Evolutionary conservation across 2,797 vertebrate species (phyloP), one percentile per base, ranked within the genome.

Genomic region (Spinibarbus caldwelli): DNA sequence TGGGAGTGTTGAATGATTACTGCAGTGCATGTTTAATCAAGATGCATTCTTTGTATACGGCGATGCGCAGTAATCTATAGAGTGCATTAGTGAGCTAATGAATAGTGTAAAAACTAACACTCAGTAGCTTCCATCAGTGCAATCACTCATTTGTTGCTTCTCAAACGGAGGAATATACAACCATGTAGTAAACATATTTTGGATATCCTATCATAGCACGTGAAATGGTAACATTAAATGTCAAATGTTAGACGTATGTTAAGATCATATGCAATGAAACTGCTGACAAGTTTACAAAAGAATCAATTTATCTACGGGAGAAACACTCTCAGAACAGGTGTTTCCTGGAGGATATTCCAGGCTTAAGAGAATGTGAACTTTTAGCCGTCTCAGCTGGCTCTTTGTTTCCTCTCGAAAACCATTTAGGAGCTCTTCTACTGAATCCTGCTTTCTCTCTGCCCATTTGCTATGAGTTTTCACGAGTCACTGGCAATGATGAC

Each of bases 271-370:
- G 19, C 49, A 19, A 21, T 14, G 19, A 15, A 19, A 72, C 5
- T 23, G 4, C 43, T 73, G 81, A 49, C 76, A 77, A 26, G 36
- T 62, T 64, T 26, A n/a, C 26, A 26, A 68, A 67, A 52, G 0
- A 36, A 52, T 52, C 34, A 21, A 10, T 23, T 49, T 59, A 72
- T 79, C 43, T 43, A 43, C 67, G 72, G 59, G 88, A 90, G 81
- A 91, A 87, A 90, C 77, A 90, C 87, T 89, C 89, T 91, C 83
- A 93, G 93, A 93, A 92, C 92, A 93, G 90, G 93, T 94, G 92
- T 92, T 95, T 95, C 94, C 93, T 93, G 84, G 75, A 94, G 93
- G 93, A 95, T 94, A 94, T 94, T 93, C 93, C 94, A 90, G 77
- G 82, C 88, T 59, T 82, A 29, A 89, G 92, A 92, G 89, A 94